phyloP scores from a whole-genome alignment of 2,888 invertebrate genomes.

The Coecobrya sp. region DNA sequence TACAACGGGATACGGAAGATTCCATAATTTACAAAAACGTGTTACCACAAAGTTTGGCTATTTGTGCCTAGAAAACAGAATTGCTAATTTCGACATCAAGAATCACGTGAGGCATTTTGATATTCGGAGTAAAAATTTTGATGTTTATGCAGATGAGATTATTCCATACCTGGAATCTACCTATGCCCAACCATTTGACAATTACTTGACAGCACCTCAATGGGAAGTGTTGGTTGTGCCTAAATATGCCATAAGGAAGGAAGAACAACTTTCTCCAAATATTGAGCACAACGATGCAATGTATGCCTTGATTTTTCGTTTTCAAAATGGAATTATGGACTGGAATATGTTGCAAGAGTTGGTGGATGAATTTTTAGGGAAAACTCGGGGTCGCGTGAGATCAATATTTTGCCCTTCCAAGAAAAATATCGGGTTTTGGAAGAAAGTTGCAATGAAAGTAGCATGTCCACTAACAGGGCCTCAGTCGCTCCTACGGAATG shows the following conservation, averaged over 20 bases:
- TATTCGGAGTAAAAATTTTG: conserved; percentile 30
- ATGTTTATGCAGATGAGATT: conserved; percentile 1
- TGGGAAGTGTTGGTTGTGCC: conserved; percentile 72
- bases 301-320: conserved; percentile 66
- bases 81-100: conserved; percentile 52
- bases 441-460: not conserved
- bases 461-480: conserved; percentile 18
- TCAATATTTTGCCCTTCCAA: conserved; percentile 39
- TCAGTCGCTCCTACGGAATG: not conserved
- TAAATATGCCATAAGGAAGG: conserved; percentile 12
- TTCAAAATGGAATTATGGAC: conserved; percentile 64
- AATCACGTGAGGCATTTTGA: conserved; percentile 71
- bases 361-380: conserved; percentile 56
- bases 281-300: not conserved
- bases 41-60: conserved; percentile 53
- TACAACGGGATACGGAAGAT: not conserved
- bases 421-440: not conserved
- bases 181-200: conserved; percentile 59
- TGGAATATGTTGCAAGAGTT: conserved; percentile 69
- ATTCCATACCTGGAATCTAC: conserved; percentile 49
- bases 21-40: conserved; percentile 26
- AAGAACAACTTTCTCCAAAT: not conserved
- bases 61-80: conserved; percentile 51
- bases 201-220: conserved; percentile 46
- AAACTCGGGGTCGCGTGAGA: conserved; percentile 24